Percentiles rank a stretch among this genome's conserved stretches.
These are phyloP conservation scores for Subanguina moxae DNA, from an alignment of 1,140 invertebrate species.

Conservation along the genomic window DNA sequence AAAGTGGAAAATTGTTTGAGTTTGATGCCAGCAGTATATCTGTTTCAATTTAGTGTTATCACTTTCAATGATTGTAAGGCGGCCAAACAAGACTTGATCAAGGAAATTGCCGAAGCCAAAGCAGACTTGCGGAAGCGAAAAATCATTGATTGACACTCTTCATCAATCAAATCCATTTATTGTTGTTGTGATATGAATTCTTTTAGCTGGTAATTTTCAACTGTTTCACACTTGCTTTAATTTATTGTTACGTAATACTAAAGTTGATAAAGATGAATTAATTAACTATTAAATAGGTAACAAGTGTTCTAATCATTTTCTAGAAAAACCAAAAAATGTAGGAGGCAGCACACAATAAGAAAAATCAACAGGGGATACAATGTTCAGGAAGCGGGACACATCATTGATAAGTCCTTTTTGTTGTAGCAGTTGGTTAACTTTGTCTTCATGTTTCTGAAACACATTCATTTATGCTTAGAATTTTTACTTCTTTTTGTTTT, in stretches of 20 bases:
- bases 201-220: neutral
- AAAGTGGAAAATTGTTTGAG: neutral
- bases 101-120: slow-evolving; percentile 19
- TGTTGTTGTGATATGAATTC: neutral
- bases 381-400: slow-evolving; percentile 39
- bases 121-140: slow-evolving; percentile 16
- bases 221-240: neutral
- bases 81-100: slow-evolving; percentile 15
- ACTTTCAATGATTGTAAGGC: slow-evolving; percentile 20
- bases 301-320: neutral
- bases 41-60: neutral
- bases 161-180: neutral
- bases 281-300: neutral
- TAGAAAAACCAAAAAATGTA: slow-evolving; percentile 25
- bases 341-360: slow-evolving; percentile 36
- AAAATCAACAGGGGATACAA: slow-evolving; percentile 35
- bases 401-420: slow-evolving; percentile 42
- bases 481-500: no score
- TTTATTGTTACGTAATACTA: neutral
- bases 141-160: slow-evolving; percentile 8
- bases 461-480: no score
- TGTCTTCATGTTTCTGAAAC: slow-evolving; percentile 31
- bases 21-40: neutral
- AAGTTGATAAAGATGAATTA: neutral
- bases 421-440: slow-evolving; percentile 31